A percentile compares a stretch with the other conserved stretches of the same genome.
Evolutionary conservation across 2,888 invertebrate species (phyloP).

Genomic region (Physocephala rufipes): DNA sequence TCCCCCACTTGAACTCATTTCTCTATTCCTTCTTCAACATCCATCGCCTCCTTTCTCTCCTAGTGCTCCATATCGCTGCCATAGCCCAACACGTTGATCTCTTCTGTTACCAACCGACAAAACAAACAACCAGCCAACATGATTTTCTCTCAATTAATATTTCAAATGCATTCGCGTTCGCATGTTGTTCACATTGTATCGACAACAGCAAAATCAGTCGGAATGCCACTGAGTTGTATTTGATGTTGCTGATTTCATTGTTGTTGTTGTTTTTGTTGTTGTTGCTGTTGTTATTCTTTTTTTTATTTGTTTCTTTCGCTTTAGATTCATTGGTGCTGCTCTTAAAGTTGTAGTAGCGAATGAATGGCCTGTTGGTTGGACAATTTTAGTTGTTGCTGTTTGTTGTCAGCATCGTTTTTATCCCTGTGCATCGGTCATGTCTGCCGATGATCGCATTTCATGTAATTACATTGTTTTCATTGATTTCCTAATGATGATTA

Average conservation of each 20-base stretch:
- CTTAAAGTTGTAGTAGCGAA: too few relatives aligned
- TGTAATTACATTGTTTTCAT: conserved; percentile 22
- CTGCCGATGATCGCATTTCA: conserved; percentile 12
- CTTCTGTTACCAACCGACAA: background rate
- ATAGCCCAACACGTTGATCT: background rate
- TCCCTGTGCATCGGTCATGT: conserved; percentile 10
- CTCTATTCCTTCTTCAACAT: too few relatives aligned
- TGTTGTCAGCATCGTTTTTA: background rate
- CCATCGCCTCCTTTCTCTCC: too few relatives aligned
- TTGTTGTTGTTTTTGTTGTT: conserved; percentile 24
- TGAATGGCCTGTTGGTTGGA: too few relatives aligned
- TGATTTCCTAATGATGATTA: conserved; percentile 11
- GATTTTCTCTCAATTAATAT: conserved; percentile 13
- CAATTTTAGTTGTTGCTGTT: too few relatives aligned
- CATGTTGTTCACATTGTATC: conserved; percentile 19
- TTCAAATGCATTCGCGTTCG: conserved; percentile 31
- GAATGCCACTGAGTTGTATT: conserved; percentile 23
- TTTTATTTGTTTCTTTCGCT: conserved; percentile 37
- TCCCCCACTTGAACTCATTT: too few relatives aligned
- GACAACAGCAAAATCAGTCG: conserved; percentile 11
- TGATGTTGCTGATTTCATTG: conserved; percentile 28
- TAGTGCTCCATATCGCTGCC: background rate
- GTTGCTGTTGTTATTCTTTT: conserved; percentile 23
- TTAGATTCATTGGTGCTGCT: conserved; percentile 44
- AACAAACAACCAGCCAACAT: too few relatives aligned